Evolutionary conservation across 2,888 invertebrate species (phyloP).

Genomic region (Rhingia rostrata): DNA sequence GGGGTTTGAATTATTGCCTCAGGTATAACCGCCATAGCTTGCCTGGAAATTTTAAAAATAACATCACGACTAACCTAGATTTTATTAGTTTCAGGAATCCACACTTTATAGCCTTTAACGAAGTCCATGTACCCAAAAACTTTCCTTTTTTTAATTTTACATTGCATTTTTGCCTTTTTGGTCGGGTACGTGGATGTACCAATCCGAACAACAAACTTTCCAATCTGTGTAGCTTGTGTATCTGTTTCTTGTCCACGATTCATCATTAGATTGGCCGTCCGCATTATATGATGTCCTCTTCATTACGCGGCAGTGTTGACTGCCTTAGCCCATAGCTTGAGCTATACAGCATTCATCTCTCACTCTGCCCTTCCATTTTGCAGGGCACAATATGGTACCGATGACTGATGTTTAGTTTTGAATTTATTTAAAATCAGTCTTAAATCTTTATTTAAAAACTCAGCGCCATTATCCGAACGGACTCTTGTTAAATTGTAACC

Average conservation of each 20-base stretch:
- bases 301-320: no score
- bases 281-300: constrained; percentile 76
- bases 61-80: constrained; percentile 3
- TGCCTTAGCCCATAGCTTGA: no score
- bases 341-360: no score
- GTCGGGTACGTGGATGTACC: constrained; percentile 76
- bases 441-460: constrained; percentile 76
- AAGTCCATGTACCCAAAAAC: constrained; percentile 78
- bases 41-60: neutral
- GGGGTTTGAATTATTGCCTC: neutral
- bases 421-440: constrained; percentile 70
- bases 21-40: no score
- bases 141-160: constrained; percentile 75
- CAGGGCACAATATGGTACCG: constrained; percentile 77
- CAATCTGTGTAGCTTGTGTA: constrained; percentile 4
- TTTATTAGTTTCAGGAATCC: constrained; percentile 1
- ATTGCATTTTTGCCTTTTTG: constrained; percentile 78
- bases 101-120: constrained; percentile 76
- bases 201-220: constrained; percentile 79
- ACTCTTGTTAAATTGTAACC: constrained; percentile 71
- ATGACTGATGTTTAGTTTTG: constrained; percentile 75
- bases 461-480: constrained; percentile 76
- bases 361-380: constrained; percentile 80
- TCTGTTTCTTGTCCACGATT: constrained; percentile 22
- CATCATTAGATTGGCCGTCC: constrained; percentile 10